These are phyloP conservation scores for Eurystomus glaucurus DNA, from an alignment of 2,797 vertebrate genomes.

Conservation along the genomic window DNA sequence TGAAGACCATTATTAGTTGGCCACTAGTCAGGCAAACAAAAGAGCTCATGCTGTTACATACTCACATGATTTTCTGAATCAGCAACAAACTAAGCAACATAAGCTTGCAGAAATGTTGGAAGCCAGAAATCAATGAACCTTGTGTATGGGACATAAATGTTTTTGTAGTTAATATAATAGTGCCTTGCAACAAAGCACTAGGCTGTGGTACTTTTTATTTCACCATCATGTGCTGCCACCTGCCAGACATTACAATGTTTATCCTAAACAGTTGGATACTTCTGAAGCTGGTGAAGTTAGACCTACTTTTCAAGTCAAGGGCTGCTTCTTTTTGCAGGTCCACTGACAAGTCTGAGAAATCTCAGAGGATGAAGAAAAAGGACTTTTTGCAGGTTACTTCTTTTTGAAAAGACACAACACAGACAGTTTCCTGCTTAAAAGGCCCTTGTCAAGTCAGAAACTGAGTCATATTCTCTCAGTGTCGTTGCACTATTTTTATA, in stretches of 20 bases:
- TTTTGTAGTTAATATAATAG: neutral
- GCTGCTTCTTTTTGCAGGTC: neutral
- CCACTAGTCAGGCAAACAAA: neutral
- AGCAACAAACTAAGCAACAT: neutral
- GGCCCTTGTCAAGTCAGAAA: neutral
- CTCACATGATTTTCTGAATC: neutral
- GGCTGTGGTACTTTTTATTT: neutral
- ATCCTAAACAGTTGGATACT: neutral
- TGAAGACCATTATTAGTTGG: neutral
- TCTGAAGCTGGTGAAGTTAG: neutral
- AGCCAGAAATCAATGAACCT: constrained; percentile 24
- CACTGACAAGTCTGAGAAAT: neutral
- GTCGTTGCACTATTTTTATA: neutral
- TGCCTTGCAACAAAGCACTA: neutral
- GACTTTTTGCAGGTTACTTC: neutral
- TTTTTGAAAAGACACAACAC: constrained; percentile 11
- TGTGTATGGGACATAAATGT: neutral
- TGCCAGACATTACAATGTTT: neutral
- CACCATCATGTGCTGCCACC: neutral
- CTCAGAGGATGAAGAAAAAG: neutral
- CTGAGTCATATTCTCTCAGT: neutral
- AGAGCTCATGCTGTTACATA: neutral
- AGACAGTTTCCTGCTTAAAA: constrained; percentile 29
- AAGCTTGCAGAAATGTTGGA: neutral
- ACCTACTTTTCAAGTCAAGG: neutral